Conservation (phyloP, 2,797 vertebrate genomes). For the Oreortyx pictus region DNA sequence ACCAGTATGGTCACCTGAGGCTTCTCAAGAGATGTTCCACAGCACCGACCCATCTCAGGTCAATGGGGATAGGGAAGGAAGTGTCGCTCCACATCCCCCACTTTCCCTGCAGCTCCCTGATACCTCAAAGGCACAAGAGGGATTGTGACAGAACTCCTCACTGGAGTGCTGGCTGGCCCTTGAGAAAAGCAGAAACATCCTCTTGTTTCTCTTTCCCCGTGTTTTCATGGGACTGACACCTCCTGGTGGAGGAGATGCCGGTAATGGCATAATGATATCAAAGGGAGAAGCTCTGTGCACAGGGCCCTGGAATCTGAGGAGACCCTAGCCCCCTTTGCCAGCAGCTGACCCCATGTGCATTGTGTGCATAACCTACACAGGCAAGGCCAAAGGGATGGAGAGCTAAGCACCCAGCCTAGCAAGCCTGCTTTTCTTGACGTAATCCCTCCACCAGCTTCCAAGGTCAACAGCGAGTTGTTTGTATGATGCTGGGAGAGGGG, state of each 20-base stretch:
- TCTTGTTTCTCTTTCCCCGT: not conserved
- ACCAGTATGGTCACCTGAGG: not conserved
- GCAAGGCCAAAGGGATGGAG: not conserved
- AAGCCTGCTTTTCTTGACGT: slow-evolving; percentile 40
- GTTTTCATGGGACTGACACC: not conserved
- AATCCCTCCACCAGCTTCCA: slow-evolving; percentile 35
- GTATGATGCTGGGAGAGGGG: not conserved
- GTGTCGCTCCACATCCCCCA: too few relatives aligned
- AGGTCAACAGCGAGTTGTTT: slow-evolving; percentile 67
- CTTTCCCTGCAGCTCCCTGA: not conserved
- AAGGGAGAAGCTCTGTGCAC: not conserved
- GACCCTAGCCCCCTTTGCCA: not conserved
- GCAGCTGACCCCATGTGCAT: fast-evolving
- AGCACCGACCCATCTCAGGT: not conserved
- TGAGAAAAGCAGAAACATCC: not conserved
- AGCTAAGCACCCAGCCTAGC: not conserved
- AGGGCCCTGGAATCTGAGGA: too few relatives aligned
- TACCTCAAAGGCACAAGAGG: not conserved
- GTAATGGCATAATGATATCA: not conserved
- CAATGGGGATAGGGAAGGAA: not conserved
- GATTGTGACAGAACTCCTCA: not conserved
- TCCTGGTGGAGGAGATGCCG: not conserved
- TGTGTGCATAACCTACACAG: not conserved
- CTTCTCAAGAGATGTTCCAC: not conserved
- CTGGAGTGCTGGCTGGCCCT: not conserved